phyloP scores from a whole-genome alignment of 2,113 vertebrate species.

The Petrocephalus zakoni region DNA sequence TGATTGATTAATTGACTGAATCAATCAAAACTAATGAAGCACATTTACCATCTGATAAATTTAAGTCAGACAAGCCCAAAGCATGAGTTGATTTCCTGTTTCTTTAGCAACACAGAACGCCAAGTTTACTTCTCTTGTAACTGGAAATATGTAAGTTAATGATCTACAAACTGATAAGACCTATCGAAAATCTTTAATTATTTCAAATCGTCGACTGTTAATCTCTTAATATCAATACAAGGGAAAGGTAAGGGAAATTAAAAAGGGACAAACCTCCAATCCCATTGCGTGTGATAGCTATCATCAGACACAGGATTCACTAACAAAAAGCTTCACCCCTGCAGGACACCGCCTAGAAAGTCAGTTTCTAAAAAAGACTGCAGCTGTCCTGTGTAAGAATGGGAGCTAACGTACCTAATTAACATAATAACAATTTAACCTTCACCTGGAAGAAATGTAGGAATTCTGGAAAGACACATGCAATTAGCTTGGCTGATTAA shows the following conservation, averaged over 20 bases:
- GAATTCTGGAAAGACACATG: not conserved
- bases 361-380: too few relatives aligned
- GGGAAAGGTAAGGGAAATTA: not conserved
- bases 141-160: not conserved
- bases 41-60: not conserved
- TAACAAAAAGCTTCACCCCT: too few relatives aligned
- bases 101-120: not conserved
- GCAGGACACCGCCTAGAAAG: too few relatives aligned
- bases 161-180: not conserved
- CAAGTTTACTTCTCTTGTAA: not conserved
- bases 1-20: not conserved
- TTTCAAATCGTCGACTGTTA: not conserved
- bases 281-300: not conserved
- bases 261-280: not conserved
- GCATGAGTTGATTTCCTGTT: not conserved
- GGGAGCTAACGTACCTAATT: too few relatives aligned
- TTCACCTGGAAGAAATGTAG: too few relatives aligned
- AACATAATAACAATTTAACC: too few relatives aligned
- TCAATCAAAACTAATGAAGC: not conserved
- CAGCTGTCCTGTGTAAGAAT: too few relatives aligned
- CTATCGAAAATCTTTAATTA: not conserved
- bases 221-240: not conserved
- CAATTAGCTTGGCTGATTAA: not conserved
- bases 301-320: not conserved
- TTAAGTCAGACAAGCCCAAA: not conserved